These are phyloP conservation scores for Rhopalosiphum nymphaeae DNA, from an alignment of 2,888 invertebrate genomes.

Conservation along the genomic window DNA sequence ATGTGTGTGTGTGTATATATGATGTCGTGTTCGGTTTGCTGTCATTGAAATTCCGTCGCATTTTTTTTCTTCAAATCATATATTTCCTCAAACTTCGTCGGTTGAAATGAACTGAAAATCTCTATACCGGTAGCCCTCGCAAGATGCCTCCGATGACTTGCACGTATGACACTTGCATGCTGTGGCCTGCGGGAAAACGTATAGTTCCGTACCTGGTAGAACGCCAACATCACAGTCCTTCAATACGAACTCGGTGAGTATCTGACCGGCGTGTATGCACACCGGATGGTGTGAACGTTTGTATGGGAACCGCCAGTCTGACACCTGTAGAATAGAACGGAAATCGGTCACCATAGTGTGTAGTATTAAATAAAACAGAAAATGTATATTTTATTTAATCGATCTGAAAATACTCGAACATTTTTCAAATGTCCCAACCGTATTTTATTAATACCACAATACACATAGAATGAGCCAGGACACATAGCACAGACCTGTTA, in stretches of 20 bases:
- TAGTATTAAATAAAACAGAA: neutral
- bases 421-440: too few relatives aligned
- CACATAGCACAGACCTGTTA: too few relatives aligned
- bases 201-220: conserved; percentile 78
- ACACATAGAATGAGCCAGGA: too few relatives aligned
- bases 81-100: neutral
- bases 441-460: too few relatives aligned
- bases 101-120: conserved; percentile 47
- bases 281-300: conserved; percentile 89
- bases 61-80: neutral
- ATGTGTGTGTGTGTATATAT: neutral
- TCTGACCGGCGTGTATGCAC: conserved; percentile 82
- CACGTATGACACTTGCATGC: conserved; percentile 82
- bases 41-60: neutral
- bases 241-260: conserved; percentile 77
- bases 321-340: conserved; percentile 74
- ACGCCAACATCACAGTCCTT: conserved; percentile 83
- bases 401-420: too few relatives aligned
- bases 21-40: neutral
- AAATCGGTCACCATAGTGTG: neutral
- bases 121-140: conserved; percentile 76
- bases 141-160: conserved; percentile 79
- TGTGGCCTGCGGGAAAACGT: conserved; percentile 83
- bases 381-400: neutral
- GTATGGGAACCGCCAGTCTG: conserved; percentile 91